Percentiles rank a stretch among this genome's conserved stretches.
Evolutionary conservation across 1,140 invertebrate species (phyloP).

Genomic region (Heliothis subflexa): DNA sequence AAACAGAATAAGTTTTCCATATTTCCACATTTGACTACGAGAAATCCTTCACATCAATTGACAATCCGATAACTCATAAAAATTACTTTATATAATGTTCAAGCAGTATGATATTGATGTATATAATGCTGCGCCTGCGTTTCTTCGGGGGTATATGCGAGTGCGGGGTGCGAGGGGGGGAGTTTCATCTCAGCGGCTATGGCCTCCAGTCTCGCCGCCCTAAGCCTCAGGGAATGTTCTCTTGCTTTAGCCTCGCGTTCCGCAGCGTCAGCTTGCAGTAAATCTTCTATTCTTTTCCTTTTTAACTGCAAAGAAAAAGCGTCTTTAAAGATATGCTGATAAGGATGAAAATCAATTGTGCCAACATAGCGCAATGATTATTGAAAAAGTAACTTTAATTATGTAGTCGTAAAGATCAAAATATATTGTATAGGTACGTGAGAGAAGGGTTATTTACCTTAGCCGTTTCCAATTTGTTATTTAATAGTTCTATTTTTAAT

Average conservation of each 20-base stretch:
- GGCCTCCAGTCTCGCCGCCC: constrained; percentile 67
- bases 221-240: constrained; percentile 64
- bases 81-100: not conserved
- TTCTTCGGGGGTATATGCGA: constrained; percentile 64
- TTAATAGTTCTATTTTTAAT: constrained; percentile 73
- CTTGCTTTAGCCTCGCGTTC: constrained; percentile 55
- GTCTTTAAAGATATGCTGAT: not conserved
- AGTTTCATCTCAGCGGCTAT: constrained; percentile 65
- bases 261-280: constrained; percentile 57
- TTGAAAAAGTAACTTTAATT: not conserved
- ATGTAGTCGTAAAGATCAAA: too few relatives aligned
- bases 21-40: too few relatives aligned
- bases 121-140: constrained; percentile 62
- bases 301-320: constrained; percentile 62
- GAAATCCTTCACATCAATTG: too few relatives aligned
- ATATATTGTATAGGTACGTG: too few relatives aligned
- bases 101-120: constrained; percentile 57
- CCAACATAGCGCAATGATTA: not conserved
- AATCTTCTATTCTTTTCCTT: constrained; percentile 69
- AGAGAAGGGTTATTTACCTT: constrained; percentile 58
- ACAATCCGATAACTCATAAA: too few relatives aligned
- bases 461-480: constrained; percentile 74
- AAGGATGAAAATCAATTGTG: too few relatives aligned
- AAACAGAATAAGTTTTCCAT: too few relatives aligned
- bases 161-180: constrained; percentile 59